Conservation (phyloP, 2,797 vertebrate genomes). For the Vespertilio murinus region DNA sequence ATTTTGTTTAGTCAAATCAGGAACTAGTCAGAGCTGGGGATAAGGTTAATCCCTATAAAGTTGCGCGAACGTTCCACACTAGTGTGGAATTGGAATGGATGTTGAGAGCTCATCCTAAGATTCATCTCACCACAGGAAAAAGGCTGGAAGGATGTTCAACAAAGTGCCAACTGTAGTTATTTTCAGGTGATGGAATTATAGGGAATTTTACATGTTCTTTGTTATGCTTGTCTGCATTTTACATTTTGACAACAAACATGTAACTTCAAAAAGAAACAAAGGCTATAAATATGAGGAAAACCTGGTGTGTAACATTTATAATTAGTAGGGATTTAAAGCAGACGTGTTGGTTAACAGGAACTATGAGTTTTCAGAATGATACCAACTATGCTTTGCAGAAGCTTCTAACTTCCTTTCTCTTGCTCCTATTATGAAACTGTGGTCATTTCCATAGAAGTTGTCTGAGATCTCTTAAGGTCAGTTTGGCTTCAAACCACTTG, state of each 20-base stretch:
- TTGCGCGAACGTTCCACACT: not conserved
- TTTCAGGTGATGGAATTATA: not conserved
- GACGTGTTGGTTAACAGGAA: conserved; percentile 48
- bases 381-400: not conserved
- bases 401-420: not conserved
- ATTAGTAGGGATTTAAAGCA: conserved; percentile 29
- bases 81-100: too few relatives aligned
- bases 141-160: not conserved
- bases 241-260: conserved; percentile 2
- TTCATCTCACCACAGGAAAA: not conserved
- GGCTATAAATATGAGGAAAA: not conserved
- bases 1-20: not conserved
- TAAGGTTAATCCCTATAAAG: not conserved
- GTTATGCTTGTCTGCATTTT: not conserved
- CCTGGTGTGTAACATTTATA: not conserved
- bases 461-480: not conserved
- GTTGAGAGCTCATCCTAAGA: not conserved
- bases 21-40: not conserved
- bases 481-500: not conserved
- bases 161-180: not conserved
- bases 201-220: not conserved
- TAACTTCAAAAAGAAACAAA: conserved; percentile 25
- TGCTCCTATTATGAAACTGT: not conserved
- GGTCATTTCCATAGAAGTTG: not conserved
- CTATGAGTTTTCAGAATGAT: not conserved